phyloP scores from a whole-genome alignment of 1,140 invertebrate species.

The Anadara kagoshimensis region DNA sequence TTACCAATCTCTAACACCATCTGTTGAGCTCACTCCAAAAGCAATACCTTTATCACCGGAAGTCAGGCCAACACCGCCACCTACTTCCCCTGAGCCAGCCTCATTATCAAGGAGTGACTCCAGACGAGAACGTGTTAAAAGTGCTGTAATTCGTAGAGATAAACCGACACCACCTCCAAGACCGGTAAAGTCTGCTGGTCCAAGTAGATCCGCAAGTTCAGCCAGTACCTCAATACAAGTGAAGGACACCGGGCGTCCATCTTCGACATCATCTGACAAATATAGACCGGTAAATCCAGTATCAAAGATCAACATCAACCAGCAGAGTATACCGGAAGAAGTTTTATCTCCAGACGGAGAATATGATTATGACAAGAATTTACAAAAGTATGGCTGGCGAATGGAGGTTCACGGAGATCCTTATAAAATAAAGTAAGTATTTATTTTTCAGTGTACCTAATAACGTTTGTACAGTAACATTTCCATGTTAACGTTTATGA shows the following conservation, averaged over 20 bases:
- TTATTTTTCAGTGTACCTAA: too few species aligned
- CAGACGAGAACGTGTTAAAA: conserved; percentile 42
- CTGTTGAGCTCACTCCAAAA: not conserved
- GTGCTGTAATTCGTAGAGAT: conserved; percentile 45
- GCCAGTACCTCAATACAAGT: not conserved
- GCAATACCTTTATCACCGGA: conserved; percentile 12
- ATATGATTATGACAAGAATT: conserved; percentile 53
- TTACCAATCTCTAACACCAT: not conserved
- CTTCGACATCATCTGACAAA: not conserved
- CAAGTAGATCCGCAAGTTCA: conserved; percentile 13
- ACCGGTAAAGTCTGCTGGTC: conserved; percentile 51
- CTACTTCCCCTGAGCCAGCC: not conserved
- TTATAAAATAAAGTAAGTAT: conserved; percentile 65
- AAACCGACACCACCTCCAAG: conserved; percentile 41
- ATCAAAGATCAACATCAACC: conserved; percentile 11
- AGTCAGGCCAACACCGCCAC: conserved; percentile 7
- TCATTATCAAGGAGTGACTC: conserved; percentile 9
- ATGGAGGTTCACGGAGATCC: conserved; percentile 68
- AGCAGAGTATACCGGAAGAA: not conserved
- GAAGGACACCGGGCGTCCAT: not conserved
- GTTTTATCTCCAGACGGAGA: conserved; percentile 10
- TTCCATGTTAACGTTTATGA: too few species aligned
- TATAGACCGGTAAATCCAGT: conserved; percentile 5
- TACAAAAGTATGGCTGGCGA: conserved; percentile 65
- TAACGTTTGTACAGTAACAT: too few species aligned